Conservation (phyloP, 2,888 invertebrate genomes). For the Crematogaster levior region DNA sequence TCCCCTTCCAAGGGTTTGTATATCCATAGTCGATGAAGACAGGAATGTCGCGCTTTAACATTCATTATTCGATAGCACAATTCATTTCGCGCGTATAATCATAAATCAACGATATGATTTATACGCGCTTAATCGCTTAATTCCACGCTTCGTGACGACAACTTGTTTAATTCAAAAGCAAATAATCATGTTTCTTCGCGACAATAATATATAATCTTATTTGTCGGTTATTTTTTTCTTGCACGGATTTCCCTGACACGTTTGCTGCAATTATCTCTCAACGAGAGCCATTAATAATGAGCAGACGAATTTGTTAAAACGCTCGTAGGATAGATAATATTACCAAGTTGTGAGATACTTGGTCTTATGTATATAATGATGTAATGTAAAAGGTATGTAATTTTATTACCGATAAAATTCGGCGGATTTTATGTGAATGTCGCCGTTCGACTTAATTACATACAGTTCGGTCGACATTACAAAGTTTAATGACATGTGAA, state of each 20-base stretch:
- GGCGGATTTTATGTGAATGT: background rate
- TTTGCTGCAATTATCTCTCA: constrained; percentile 11
- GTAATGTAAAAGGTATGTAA: background rate
- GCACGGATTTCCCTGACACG: background rate
- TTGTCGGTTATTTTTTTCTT: constrained; percentile 15
- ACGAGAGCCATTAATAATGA: background rate
- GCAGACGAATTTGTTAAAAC: background rate
- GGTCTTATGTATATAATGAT: background rate
- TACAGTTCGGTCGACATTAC: background rate
- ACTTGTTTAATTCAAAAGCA: constrained; percentile 26
- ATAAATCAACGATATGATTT: constrained; percentile 37
- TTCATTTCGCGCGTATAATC: background rate
- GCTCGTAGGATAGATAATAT: background rate
- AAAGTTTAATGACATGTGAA: constrained; percentile 33
- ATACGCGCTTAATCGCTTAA: background rate
- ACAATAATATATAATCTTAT: constrained; percentile 37
- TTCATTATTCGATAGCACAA: constrained; percentile 17
- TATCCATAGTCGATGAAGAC: background rate
- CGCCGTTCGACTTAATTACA: background rate
- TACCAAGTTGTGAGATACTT: background rate
- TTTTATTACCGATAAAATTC: constrained; percentile 1
- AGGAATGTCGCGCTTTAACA: background rate
- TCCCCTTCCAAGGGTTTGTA: background rate
- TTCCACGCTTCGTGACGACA: constrained; percentile 4
- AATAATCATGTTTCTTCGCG: constrained; percentile 28